phyloP scores from a whole-genome alignment of 2,797 vertebrate genomes.

The Cetoscarus ocellatus region DNA sequence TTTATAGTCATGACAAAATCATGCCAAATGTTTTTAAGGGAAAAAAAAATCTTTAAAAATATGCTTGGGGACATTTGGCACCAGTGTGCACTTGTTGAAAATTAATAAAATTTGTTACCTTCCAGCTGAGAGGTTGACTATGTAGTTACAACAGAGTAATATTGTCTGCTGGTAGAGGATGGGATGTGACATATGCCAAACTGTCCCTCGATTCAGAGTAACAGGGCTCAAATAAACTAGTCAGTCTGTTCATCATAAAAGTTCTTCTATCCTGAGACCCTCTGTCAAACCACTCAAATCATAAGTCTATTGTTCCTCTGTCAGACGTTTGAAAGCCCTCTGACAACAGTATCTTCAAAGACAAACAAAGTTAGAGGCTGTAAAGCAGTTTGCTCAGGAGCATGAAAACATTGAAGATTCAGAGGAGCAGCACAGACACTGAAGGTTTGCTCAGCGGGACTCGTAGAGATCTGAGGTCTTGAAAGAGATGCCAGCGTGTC shows the following conservation, averaged over 20 bases:
- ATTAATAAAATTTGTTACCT: too few species aligned
- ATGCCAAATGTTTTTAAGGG: too few species aligned
- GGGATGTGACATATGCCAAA: background rate
- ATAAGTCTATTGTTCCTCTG: conserved; percentile 13
- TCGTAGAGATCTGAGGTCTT: conserved; percentile 57
- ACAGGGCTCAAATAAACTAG: background rate
- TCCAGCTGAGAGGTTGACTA: too few species aligned
- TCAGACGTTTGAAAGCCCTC: conserved; percentile 21
- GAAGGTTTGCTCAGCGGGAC: conserved; percentile 58
- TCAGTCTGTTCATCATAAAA: background rate
- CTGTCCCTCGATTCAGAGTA: conserved; percentile 4
- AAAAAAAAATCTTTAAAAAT: too few species aligned
- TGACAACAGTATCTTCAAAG: conserved; percentile 35
- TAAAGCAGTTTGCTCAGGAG: conserved; percentile 28
- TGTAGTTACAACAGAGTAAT: background rate
- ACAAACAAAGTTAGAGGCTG: conserved; percentile 31
- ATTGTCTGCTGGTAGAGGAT: background rate
- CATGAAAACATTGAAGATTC: conserved; percentile 29
- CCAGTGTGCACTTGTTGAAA: too few species aligned
- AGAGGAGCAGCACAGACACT: conserved; percentile 36
- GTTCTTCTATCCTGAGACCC: background rate
- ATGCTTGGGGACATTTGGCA: too few species aligned
- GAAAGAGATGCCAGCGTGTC: conserved; percentile 62
- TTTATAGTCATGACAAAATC: too few species aligned
- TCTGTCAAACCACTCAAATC: conserved; percentile 24